Base-by-base conservation (phyloP, 2,888 invertebrate genomes). In the Drosophila borborema region DNA sequence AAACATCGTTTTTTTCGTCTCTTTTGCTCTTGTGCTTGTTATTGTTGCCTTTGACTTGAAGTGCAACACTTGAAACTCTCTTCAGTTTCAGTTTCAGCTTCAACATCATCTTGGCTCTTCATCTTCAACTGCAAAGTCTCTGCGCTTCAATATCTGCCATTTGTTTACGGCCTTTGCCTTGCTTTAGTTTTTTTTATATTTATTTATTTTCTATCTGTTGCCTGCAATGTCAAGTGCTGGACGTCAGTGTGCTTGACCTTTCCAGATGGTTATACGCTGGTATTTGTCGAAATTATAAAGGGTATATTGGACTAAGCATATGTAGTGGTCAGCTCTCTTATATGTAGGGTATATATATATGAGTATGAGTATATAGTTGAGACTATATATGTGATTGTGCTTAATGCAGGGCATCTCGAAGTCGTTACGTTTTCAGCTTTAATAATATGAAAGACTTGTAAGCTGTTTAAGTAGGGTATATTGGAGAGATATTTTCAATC, bases 151-250 rank as follows among this genome's bases (percentile, higher is more conserved):
- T 46, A 12, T 63, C 41, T 46, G 46, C 55, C 60, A 67, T 28
- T n/a, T n/a, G n/a, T n/a, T n/a, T n/a, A n/a, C 73, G 67, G 67
- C 60, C 72, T 60, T 80, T 66, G 72, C 59, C 69, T 73, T 67
- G 70, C 64, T 60, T 72, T 64, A 58, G 63, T 66, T 55, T 59
- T 51, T 55, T 61, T 51, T 40, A 6, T 36, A 14, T 41, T 8
- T 41, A 3, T 38, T 61, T 54, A n/a, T 54, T 38, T 40, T 16
- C 38, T 38, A 16, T 16, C 38, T 18, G 53, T 31, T 63, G 59
- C 14, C 54, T 72, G 78, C 87, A 90, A 90, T 89, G 89, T 88
- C 88, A 89, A 89, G 89, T 65, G 66, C 60, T 45, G 28, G 73
- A 62, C 56, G 62, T 36, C 46, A 56, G 53, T n/a, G 65, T 16